Evolutionary conservation across 2,888 invertebrate genomes (phyloP).

Genomic region (Eilema griseolum): DNA sequence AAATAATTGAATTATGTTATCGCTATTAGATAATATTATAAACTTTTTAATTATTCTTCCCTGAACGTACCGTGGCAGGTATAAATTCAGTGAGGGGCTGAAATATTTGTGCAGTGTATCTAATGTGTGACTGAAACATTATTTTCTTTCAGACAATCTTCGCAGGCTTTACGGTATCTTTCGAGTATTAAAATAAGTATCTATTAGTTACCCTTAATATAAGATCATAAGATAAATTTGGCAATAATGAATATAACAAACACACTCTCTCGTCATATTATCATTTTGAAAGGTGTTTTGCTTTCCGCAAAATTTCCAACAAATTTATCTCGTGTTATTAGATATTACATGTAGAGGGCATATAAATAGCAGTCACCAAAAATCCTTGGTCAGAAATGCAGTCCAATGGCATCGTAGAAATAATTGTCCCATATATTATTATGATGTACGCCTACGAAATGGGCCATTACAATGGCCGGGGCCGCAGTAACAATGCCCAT

Average conservation of each 20-base stretch:
- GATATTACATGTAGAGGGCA: slow-evolving; percentile 27
- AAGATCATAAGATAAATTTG: neutral
- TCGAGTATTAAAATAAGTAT: neutral
- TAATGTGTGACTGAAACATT: neutral
- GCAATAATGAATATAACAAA: too few relatives aligned
- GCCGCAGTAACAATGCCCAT: slow-evolving; percentile 84
- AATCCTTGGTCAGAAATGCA: slow-evolving; percentile 70
- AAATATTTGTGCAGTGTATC: neutral
- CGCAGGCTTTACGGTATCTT: neutral
- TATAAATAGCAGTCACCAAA: slow-evolving; percentile 58
- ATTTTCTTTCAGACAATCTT: neutral
- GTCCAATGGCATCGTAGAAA: slow-evolving; percentile 71
- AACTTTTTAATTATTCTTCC: too few relatives aligned
- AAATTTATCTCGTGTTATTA: neutral
- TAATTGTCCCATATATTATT: slow-evolving; percentile 83
- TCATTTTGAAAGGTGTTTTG: too few relatives aligned
- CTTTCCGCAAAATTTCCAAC: neutral
- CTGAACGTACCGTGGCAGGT: too few relatives aligned
- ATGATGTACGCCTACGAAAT: slow-evolving; percentile 83
- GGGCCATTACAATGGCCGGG: slow-evolving; percentile 79
- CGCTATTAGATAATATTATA: too few relatives aligned
- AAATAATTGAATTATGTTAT: too few relatives aligned
- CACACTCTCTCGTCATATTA: too few relatives aligned
- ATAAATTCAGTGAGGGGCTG: neutral
- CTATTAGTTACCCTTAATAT: neutral